Evolutionary conservation across 1,140 invertebrate genomes (phyloP).

Genomic region (Pachyrhynchus sulphureomaculatus): DNA sequence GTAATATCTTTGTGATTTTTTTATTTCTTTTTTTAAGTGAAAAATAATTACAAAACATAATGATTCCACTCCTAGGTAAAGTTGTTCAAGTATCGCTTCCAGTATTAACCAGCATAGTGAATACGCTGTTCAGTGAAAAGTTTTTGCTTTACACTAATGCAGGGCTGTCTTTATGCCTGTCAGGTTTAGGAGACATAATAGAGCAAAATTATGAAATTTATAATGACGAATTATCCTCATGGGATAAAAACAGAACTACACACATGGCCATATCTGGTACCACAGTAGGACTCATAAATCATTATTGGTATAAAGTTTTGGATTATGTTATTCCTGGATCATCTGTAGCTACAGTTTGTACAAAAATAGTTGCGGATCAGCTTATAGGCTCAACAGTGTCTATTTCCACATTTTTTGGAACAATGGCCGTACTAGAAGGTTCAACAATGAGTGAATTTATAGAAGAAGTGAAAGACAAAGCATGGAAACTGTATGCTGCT

Average conservation of each 20-base stretch:
- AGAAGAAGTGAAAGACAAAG: slow-evolving; percentile 76
- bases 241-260: slow-evolving; percentile 66
- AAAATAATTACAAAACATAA: no score
- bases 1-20: no score
- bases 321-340: slow-evolving; percentile 71
- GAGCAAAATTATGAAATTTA: slow-evolving; percentile 84
- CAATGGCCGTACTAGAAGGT: slow-evolving; percentile 72
- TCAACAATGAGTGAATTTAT: slow-evolving; percentile 63
- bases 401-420: slow-evolving; percentile 79
- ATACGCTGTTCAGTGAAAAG: slow-evolving; percentile 65
- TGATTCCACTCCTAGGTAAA: no score
- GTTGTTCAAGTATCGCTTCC: no score
- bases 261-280: slow-evolving; percentile 81
- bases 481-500: slow-evolving; percentile 74
- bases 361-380: slow-evolving; percentile 89
- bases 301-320: slow-evolving; percentile 79
- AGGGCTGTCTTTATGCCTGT: slow-evolving; percentile 75
- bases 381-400: slow-evolving; percentile 83
- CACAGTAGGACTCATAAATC: slow-evolving; percentile 78
- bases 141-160: slow-evolving; percentile 84
- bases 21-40: no score
- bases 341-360: slow-evolving; percentile 67
- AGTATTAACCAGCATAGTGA: no score
- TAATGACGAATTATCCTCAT: slow-evolving; percentile 61
- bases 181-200: slow-evolving; percentile 75